Base-by-base conservation (phyloP, 2,888 invertebrate species). In the Nomada flava region DNA sequence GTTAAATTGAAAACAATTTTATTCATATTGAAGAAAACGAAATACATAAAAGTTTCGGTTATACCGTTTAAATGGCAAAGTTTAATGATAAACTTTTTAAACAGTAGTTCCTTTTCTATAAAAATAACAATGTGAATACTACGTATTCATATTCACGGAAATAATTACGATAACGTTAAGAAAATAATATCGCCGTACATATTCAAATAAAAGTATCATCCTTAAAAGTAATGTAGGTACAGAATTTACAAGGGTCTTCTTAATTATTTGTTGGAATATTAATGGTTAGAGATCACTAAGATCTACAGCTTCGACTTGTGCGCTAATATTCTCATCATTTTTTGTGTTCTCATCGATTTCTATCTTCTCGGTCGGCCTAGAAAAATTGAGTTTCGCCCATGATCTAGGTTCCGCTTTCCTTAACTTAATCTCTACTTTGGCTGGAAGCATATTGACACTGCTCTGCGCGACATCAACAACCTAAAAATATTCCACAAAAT, bases 391-490 rank as follows among this genome's bases (percentile, higher is more conserved):
- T 87, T 96, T 96, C 13, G 95, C 92, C 99, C 99, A 99, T 20
- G 96, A 95, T 2, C 97, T 97, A 0, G 97, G 95, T 90, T 98
- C 98, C 0, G 96, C 96, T 94, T 99, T 99, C 88, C 96, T 96
- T 91, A 99, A 94, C 91, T 97, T 98, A 36, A 99, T 97, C 94
- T 99, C 99, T 47, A 99, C 96, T 95, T 99, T 99, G 18, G 98
- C 97, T 18, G 97, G 97, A 89, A 96, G 95, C 97, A 99, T 97
- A 57, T 96, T 96, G 0, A 96, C 97, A 85, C 94, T 95, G 91
- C 97, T 96, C 72, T 95, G 95, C 57, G 94, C 95, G 1, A 98
- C 96, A 91, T 96, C 95, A 57, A 99, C 95, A 47, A 98, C 95
- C 99, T 98, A 93, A 50, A 95, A 94, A 85, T 90, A 82, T 70